These are phyloP conservation scores for Miichthys miiuy DNA, from an alignment of 2,797 vertebrate genomes.

Conservation along the genomic window DNA sequence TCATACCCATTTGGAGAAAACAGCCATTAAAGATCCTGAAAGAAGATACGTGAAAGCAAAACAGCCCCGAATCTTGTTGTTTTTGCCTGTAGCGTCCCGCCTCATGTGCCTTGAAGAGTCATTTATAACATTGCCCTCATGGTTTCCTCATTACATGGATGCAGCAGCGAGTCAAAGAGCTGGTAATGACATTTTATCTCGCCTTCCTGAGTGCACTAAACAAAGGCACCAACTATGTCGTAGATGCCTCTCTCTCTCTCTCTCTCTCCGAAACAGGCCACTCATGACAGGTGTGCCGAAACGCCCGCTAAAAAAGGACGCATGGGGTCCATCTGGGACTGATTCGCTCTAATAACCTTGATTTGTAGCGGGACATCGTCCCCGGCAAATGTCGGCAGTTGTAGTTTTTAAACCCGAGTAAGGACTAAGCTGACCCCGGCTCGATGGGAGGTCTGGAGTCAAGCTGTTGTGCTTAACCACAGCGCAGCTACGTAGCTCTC, in stretches of 20 bases:
- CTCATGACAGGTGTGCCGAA: constrained; percentile 59
- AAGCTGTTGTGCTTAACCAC: constrained; percentile 46
- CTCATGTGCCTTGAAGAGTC: constrained; percentile 34
- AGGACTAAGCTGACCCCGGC: constrained; percentile 49
- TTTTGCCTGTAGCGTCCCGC: neutral
- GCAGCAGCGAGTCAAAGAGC: constrained; percentile 39
- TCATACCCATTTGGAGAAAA: too few relatives aligned
- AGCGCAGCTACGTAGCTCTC: constrained; percentile 4
- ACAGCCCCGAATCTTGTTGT: too few relatives aligned
- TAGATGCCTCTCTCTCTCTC: neutral
- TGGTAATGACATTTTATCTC: constrained; percentile 44
- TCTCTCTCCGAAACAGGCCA: constrained; percentile 12
- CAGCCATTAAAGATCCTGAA: too few relatives aligned
- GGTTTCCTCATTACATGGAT: constrained; percentile 65
- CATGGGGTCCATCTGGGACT: constrained; percentile 68
- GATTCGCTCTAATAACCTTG: constrained; percentile 58
- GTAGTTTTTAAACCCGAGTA: constrained; percentile 54
- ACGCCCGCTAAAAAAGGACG: constrained; percentile 40
- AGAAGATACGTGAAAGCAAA: too few relatives aligned
- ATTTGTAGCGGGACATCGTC: constrained; percentile 61
- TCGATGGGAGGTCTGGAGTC: constrained; percentile 51
- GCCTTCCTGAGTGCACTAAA: constrained; percentile 29
- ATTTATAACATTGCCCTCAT: constrained; percentile 35
- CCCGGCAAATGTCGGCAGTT: constrained; percentile 38
- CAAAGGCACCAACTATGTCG: constrained; percentile 41